A percentile compares a stretch with the other conserved stretches of the same genome.
Evolutionary conservation across 2,888 invertebrate species (phyloP).

Genomic region (Torymus tubicola): DNA sequence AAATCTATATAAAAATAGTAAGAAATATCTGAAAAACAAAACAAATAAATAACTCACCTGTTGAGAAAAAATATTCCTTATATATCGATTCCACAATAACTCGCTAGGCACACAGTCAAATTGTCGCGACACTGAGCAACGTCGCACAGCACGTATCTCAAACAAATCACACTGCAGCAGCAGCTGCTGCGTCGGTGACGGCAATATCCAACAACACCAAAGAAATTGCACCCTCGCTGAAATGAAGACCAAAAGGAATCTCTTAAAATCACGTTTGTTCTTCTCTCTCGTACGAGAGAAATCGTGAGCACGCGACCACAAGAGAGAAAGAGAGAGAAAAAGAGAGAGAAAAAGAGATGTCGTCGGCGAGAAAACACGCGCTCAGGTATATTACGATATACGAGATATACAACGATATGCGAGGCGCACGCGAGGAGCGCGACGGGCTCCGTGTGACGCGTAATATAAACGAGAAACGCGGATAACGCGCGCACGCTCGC

Average conservation of each 20-base stretch:
- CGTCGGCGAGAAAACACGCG: not conserved
- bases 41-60: no score
- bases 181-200: no score
- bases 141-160: not conserved
- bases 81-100: no score
- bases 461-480: slow-evolving; percentile 30
- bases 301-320: no score
- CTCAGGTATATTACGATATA: not conserved
- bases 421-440: slow-evolving; percentile 15
- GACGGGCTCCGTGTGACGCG: slow-evolving; percentile 30
- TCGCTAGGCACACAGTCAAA: not conserved
- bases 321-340: slow-evolving; percentile 11
- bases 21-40: no score
- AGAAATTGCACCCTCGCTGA: no score
- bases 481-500: not conserved
- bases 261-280: no score
- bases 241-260: no score
- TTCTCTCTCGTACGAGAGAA: no score
- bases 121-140: not conserved
- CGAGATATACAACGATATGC: not conserved
- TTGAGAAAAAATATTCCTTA: no score
- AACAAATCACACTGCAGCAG: not conserved
- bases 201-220: no score
- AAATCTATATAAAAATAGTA: no score
- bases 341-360: slow-evolving; percentile 1